These are phyloP conservation scores for Pseudolaguvia tuberculata DNA, from an alignment of 2,113 vertebrate genomes.

Conservation along the genomic window DNA sequence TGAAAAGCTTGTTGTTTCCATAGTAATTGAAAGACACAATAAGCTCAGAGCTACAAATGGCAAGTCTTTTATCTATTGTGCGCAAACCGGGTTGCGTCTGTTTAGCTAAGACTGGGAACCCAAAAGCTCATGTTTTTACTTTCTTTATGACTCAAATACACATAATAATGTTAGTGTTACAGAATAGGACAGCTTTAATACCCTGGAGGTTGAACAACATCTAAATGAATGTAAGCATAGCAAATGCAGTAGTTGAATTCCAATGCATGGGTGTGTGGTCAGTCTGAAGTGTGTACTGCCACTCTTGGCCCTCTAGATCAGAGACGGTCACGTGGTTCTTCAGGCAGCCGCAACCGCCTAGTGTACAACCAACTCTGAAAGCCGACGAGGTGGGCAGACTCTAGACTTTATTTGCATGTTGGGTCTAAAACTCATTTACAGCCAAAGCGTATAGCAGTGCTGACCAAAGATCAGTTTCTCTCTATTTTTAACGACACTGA, in stretches of 20 bases:
- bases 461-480: constrained; percentile 40
- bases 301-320: constrained; percentile 73
- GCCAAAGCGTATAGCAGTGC: constrained; percentile 39
- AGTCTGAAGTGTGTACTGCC: constrained; percentile 61
- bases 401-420: constrained; percentile 46
- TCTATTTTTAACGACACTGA: neutral
- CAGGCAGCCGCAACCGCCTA: constrained; percentile 56
- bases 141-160: neutral
- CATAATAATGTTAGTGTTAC: neutral
- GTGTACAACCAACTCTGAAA: constrained; percentile 72
- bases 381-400: constrained; percentile 57
- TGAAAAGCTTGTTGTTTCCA: constrained; percentile 26
- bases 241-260: constrained; percentile 16
- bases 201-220: neutral
- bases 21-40: constrained; percentile 8
- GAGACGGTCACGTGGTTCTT: constrained; percentile 57
- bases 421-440: constrained; percentile 52
- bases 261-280: constrained; percentile 32
- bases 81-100: constrained; percentile 1
- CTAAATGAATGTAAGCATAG: neutral
- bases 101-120: neutral
- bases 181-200: neutral
- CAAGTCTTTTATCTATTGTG: constrained; percentile 38
- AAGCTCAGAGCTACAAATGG: constrained; percentile 17
- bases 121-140: neutral